Conservation (phyloP, 2,888 invertebrate species). For the Drosophila dives region DNA sequence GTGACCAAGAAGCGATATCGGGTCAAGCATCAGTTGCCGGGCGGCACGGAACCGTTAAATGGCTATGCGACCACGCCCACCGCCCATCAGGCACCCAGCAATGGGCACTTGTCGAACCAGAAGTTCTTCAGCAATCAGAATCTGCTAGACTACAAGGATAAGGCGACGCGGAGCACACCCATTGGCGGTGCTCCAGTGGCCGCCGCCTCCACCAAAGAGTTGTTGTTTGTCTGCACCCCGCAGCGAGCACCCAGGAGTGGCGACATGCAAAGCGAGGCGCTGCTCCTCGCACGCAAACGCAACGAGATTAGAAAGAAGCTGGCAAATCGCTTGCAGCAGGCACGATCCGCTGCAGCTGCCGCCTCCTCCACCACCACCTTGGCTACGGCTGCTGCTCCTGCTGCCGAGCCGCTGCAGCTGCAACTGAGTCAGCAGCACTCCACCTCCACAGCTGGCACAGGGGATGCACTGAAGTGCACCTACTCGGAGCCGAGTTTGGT, state of each 20-base stretch:
- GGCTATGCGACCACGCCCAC: constrained; percentile 82
- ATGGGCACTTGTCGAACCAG: constrained; percentile 78
- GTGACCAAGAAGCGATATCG: constrained; percentile 78
- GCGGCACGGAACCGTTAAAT: constrained; percentile 74
- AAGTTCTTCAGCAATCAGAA: constrained; percentile 84
- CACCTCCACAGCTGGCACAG: constrained; percentile 41
- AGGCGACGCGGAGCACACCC: constrained; percentile 26
- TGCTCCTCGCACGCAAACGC: constrained; percentile 78
- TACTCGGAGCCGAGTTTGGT: constrained; percentile 84
- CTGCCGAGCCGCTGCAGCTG: constrained; percentile 15
- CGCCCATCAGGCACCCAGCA: constrained; percentile 77
- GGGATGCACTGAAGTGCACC: constrained; percentile 81
- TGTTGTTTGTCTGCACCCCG: constrained; percentile 84
- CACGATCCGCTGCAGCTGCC: constrained; percentile 35
- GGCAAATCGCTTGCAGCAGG: constrained; percentile 62
- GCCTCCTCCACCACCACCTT: background rate
- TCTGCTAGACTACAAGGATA: constrained; percentile 81
- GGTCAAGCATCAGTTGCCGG: constrained; percentile 63
- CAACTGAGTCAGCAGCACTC: constrained; percentile 11
- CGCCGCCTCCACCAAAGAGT: constrained; percentile 81
- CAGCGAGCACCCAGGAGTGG: constrained; percentile 80
- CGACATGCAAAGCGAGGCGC: constrained; percentile 71
- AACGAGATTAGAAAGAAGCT: constrained; percentile 81
- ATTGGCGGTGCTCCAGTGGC: constrained; percentile 53
- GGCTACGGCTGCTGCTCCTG: background rate